Evolutionary conservation across 2,113 vertebrate genomes (phyloP).

Genomic region (Hippocampus barbouri): DNA sequence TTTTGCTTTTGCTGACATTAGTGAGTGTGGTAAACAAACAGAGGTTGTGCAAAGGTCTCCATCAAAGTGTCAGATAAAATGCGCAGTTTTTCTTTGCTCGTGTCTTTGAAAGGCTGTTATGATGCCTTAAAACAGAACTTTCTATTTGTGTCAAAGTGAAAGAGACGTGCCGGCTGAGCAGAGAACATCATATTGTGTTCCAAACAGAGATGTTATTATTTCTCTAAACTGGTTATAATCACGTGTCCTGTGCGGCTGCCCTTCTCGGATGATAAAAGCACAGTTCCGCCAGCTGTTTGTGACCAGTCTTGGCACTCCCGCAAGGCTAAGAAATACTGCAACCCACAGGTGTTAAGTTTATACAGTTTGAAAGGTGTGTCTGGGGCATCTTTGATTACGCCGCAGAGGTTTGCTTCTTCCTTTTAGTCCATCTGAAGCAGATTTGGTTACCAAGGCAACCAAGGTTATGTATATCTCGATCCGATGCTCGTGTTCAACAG

Average conservation of each 20-base stretch:
- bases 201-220: constrained; percentile 12
- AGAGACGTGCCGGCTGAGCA: not conserved
- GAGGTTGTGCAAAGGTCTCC: constrained; percentile 18
- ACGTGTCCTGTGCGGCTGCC: not conserved
- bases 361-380: not conserved
- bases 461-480: not conserved
- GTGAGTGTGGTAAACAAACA: constrained; percentile 26
- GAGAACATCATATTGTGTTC: not conserved
- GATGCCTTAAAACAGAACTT: constrained; percentile 12
- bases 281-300: not conserved
- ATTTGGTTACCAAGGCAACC: constrained; percentile 2
- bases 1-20: constrained; percentile 40
- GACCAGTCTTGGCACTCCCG: not conserved
- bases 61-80: constrained; percentile 47
- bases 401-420: not conserved
- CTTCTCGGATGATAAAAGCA: not conserved
- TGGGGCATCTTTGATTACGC: not conserved
- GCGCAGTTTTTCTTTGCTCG: constrained; percentile 35
- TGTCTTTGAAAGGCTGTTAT: constrained; percentile 30
- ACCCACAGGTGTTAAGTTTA: not conserved
- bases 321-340: not conserved
- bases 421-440: not conserved
- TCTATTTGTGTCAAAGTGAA: constrained; percentile 7
- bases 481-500: not conserved
- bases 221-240: constrained; percentile 19